Evolutionary conservation across 2,888 invertebrate genomes (phyloP).

Genomic region (Cancer borealis): DNA sequence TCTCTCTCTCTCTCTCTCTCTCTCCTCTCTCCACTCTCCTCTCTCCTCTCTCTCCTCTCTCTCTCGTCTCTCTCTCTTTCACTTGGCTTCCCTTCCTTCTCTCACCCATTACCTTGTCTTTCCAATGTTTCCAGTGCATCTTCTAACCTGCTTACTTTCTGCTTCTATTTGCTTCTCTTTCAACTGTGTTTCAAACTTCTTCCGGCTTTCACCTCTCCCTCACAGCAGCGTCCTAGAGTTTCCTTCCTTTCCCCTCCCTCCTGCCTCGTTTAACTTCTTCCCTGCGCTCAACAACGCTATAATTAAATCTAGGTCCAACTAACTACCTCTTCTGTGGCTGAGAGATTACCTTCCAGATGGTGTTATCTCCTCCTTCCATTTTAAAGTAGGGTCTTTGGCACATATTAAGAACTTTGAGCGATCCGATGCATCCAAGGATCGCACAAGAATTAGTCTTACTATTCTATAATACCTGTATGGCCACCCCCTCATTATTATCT

Average conservation of each 20-base stretch:
- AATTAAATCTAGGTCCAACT: slow-evolving; percentile 28
- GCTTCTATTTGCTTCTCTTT: background rate
- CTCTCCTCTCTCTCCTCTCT: background rate
- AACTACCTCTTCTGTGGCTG: slow-evolving; percentile 17
- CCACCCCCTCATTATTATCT: too few species aligned
- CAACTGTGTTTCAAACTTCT: background rate
- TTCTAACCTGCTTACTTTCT: background rate
- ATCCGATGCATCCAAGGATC: too few species aligned
- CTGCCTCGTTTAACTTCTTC: slow-evolving; percentile 29
- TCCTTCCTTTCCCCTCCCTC: background rate
- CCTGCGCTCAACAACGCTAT: slow-evolving; percentile 3
- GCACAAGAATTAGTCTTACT: too few species aligned
- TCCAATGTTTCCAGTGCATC: background rate
- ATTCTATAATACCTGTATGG: too few species aligned
- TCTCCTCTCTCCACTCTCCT: background rate
- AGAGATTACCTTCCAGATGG: slow-evolving; percentile 34
- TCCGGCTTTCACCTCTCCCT: slow-evolving; percentile 1
- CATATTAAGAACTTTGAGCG: too few species aligned
- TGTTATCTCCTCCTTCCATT: slow-evolving; percentile 10
- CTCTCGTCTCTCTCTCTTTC: background rate
- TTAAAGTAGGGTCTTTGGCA: background rate
- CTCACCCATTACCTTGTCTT: background rate
- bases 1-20: background rate
- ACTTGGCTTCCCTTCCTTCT: background rate
- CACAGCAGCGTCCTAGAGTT: background rate